Evolutionary conservation across 2,113 vertebrate species (phyloP), one percentile per base, ranked within the genome.

Genomic region (Campylomormyrus tamandua): DNA sequence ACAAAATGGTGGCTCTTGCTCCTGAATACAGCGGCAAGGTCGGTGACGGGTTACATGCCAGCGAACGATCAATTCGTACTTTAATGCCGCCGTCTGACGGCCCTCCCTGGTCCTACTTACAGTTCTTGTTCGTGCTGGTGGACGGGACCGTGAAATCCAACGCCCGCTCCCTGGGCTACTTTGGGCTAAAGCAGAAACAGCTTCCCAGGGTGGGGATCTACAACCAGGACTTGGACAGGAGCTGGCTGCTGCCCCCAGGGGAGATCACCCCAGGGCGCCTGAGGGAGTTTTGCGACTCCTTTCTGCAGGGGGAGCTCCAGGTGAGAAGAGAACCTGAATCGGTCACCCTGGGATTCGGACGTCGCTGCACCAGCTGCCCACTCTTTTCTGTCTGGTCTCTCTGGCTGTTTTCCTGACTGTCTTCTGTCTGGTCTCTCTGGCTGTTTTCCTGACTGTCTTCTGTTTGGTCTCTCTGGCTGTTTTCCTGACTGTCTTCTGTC

Each of bases 51-150:
- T 48, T n/a, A 24, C 21, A 11, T 27, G 8, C 24, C 24, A 3
- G 7, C 7, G 21, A 24, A n/a, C 21, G 7, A n/a, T 46, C 15
- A 1, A 24, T 39, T 17, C 6, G 2, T 8, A 8, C 27, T 48
- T 52, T 35, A 87, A 53, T 11, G 13, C 46, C 2, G 27, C 49
- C 27, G 52, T 3, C 49, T 52, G 27, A 58, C 24, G 19, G 27
- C 31, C n/a, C 46, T 31, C 42, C 70, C 50, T 2, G 42, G 0
- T 84, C 88, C 95, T 39, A 70, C 3, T 91, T 93, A n/a, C 93
- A 99, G 98, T 94, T 98, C 91, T 95, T 99, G 85, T 99, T 99
- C 80, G 94, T 99, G 87, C 92, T 97, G 92, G 93, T 99, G 90
- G 96, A 99, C 35, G 96, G 95, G 52, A 93, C 92, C 1, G 42